phyloP scores from a whole-genome alignment of 2,888 invertebrate genomes.

The Drosophila formosana region DNA sequence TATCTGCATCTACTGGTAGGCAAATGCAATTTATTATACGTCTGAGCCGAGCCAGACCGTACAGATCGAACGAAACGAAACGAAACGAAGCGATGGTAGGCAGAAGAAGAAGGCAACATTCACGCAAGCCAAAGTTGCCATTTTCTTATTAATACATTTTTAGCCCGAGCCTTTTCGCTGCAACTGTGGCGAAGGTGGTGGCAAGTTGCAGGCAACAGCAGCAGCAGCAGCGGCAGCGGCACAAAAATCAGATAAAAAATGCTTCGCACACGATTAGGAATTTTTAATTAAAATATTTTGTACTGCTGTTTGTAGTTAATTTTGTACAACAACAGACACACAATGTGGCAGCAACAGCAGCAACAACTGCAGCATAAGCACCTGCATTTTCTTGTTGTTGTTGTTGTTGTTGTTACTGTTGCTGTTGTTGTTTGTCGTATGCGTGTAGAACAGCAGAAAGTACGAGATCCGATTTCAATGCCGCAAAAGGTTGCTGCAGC shows the following conservation, averaged over 20 bases:
- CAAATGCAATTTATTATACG: slow-evolving; percentile 81
- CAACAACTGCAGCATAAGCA: slow-evolving; percentile 56
- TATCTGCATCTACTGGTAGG: slow-evolving; percentile 61
- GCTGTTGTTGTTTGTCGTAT: slow-evolving; percentile 71
- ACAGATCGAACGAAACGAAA: slow-evolving; percentile 10
- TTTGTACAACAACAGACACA: slow-evolving; percentile 76
- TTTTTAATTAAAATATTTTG: slow-evolving; percentile 86
- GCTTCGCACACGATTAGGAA: slow-evolving; percentile 86
- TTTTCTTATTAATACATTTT: slow-evolving; percentile 84
- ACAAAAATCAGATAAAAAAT: slow-evolving; percentile 84
- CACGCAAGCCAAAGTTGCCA: slow-evolving; percentile 64
- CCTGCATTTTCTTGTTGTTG: slow-evolving; percentile 66
- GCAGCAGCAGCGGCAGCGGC: slow-evolving; percentile 17
- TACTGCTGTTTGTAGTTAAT: slow-evolving; percentile 83
- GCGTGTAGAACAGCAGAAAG: slow-evolving; percentile 81
- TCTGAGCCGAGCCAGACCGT: slow-evolving; percentile 66
- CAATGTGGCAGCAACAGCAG: slow-evolving; percentile 55
- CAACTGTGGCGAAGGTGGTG: slow-evolving; percentile 26
- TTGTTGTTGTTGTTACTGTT: slow-evolving; percentile 51
- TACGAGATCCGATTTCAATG: slow-evolving; percentile 80
- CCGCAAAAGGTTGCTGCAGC: slow-evolving; percentile 50
- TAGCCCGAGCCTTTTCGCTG: slow-evolving; percentile 42
- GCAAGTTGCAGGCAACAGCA: slow-evolving; percentile 6
- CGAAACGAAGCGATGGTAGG: not conserved
- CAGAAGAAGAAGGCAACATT: slow-evolving; percentile 10